Base-by-base conservation (phyloP, 2,797 vertebrate species). In the Hapalemur alaotrensis region DNA sequence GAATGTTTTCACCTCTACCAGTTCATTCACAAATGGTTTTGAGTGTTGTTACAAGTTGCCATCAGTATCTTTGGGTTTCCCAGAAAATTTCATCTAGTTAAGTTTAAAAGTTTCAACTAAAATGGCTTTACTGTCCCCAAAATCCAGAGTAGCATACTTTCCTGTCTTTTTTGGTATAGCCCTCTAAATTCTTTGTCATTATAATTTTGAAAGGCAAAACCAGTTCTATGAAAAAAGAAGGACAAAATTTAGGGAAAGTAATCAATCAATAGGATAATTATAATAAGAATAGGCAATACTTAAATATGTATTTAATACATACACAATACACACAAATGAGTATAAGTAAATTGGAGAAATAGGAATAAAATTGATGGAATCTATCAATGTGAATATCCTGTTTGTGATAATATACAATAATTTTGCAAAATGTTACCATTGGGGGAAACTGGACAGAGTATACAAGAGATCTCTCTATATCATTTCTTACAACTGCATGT, bases 171-270 rank as follows among this genome's bases (percentile, higher is more conserved):
- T 63, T 73, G 28, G 20, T 69, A 23, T 17, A 13, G 7, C 80
- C 30, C n/a, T 86, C 82, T 94, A 73, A 93, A 92, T 90, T 81
- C 25, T 43, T 72, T 18, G 4, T 72, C 43, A 73, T 50, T 38
- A 38, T 87, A 35, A 92, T 90, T 90, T 41, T 90, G 41, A 96
- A 95, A 95, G 78, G 32, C 23, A 91, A 95, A 91, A 57, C 12
- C 25, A 59, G 50, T 61, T 86, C 48, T 23, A 61, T 69, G 46
- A 61, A 95, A 89, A n/a, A 3, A 72, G 13, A 97, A 88, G 43
- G 15, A 93, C 12, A 79, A 94, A 86, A 50, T 70, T 78, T 69
- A 89, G 54, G 28, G 11, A 92, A 67, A 91, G 20, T 10, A 38
- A 70, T 15, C 20, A 76, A 67, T 12, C 20, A 76, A 63, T 10